Conservation (phyloP, 2,888 invertebrate genomes). For the Emmelina monodactyla region DNA sequence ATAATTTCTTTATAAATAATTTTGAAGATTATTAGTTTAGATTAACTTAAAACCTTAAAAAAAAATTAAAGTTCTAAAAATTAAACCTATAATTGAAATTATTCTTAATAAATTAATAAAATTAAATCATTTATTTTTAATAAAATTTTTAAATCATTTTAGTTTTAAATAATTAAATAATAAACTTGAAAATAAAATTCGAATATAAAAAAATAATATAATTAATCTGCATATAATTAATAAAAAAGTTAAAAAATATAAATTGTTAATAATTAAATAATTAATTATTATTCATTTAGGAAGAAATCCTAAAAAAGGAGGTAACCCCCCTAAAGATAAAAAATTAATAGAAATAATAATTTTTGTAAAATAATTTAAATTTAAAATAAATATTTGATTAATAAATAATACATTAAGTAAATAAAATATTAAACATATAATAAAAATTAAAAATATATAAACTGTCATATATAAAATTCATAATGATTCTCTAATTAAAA, state of each 20-base stretch:
- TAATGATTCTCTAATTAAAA: conserved; percentile 50
- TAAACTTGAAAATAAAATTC: conserved; percentile 53
- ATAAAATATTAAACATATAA: conserved; percentile 52
- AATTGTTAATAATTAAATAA: conserved; percentile 46
- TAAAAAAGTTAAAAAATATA: conserved; percentile 42
- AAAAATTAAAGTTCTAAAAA: conserved; percentile 39
- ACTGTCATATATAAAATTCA: conserved; percentile 51
- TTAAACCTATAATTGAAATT: conserved; percentile 31
- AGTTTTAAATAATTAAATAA: conserved; percentile 54
- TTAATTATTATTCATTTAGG: conserved; percentile 69
- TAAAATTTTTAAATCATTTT: conserved; percentile 45
- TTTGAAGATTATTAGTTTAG: conserved; percentile 72
- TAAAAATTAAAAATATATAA: conserved; percentile 49
- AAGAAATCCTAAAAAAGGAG: conserved; percentile 69
- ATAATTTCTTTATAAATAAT: conserved; percentile 59
- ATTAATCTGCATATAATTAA: conserved; percentile 62
- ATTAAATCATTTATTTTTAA: conserved; percentile 35
- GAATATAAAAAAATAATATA: conserved; percentile 64
- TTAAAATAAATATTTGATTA: conserved; percentile 55
- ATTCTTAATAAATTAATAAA: conserved; percentile 29
- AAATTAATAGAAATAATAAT: conserved; percentile 59
- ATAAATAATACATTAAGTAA: conserved; percentile 52
- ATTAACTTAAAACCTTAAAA: conserved; percentile 66
- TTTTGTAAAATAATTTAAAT: conserved; percentile 48
- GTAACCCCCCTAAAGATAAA: conserved; percentile 65